phyloP scores from a whole-genome alignment of 2,113 vertebrate species.

The Desmodus rotundus region DNA sequence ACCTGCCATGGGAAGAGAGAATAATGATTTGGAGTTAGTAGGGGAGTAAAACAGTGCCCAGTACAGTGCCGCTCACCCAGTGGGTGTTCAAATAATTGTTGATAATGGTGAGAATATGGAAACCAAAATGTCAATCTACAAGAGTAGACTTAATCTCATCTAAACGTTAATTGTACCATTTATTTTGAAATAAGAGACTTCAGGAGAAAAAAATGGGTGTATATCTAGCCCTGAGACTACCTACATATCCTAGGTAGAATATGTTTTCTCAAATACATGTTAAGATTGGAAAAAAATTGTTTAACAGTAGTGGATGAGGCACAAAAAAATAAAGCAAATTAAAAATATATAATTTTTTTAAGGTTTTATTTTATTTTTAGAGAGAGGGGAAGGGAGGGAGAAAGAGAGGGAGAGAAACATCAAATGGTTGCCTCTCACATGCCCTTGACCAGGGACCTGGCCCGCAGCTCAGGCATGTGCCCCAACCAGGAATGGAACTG shows the following conservation, averaged over 20 bases:
- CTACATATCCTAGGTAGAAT: not conserved
- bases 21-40: not conserved
- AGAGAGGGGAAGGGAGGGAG: no score
- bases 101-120: not conserved
- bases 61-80: not conserved
- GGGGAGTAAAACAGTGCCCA: not conserved
- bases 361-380: no score
- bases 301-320: not conserved
- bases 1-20: not conserved
- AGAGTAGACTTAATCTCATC: not conserved
- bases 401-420: no score
- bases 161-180: slow-evolving; percentile 6
- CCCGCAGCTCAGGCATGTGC: no score
- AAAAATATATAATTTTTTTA: not conserved
- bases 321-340: slow-evolving; percentile 9
- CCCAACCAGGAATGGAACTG: no score
- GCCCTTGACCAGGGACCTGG: no score
- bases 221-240: not conserved
- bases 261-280: not conserved
- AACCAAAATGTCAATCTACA: not conserved
- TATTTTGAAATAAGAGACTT: not conserved
- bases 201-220: not conserved
- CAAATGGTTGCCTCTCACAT: no score
- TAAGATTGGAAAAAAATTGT: not conserved
- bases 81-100: not conserved